Evolutionary conservation across 2,797 vertebrate genomes (phyloP), one percentile per base, ranked within the genome.

Genomic region (Leuciscus waleckii): DNA sequence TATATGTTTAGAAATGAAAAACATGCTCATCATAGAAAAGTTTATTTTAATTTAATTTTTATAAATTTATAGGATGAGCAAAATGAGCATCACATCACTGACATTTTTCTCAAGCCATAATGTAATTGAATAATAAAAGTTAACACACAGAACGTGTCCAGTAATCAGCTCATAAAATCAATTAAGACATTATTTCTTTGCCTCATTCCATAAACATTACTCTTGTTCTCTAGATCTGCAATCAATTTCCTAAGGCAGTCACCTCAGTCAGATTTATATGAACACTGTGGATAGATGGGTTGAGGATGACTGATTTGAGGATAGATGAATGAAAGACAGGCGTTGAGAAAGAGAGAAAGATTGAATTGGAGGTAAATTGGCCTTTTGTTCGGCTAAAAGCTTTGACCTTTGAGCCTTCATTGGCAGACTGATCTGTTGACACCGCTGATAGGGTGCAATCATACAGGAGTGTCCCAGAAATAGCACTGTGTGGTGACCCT

Each of bases 361-460:
- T 74, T 39, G 83, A 84, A 63, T 67, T 65, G 77, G 43, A 70
- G 74, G 84, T 82, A 81, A 88, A 86, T 84, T 90, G 91, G 90
- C 89, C 90, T 91, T 85, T 83, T 89, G 88, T 81, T 91, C 76
- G 70, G 78, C 70, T 87, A 51, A 89, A 83, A 82, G 77, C 81
- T 69, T 90, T 92, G 92, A 93, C 92, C 93, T 94, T 93, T 92
- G 90, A 90, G 88, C 90, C 92, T 81, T 91, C 90, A 92, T 93
- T 91, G 92, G 90, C 92, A 89, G 89, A 35, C 26, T 89, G 89
- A 93, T 89, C 84, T 91, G 86, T 79, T 91, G 90, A 92, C 92
- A 90, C 89, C 88, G 10, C 39, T 89, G 89, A 93, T 89, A 84
- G 91, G 86, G 79, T 90, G 89, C 87, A 76, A 88, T 87, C 88